Conservation (phyloP, 2,888 invertebrate species). For the Luperina testacea region DNA sequence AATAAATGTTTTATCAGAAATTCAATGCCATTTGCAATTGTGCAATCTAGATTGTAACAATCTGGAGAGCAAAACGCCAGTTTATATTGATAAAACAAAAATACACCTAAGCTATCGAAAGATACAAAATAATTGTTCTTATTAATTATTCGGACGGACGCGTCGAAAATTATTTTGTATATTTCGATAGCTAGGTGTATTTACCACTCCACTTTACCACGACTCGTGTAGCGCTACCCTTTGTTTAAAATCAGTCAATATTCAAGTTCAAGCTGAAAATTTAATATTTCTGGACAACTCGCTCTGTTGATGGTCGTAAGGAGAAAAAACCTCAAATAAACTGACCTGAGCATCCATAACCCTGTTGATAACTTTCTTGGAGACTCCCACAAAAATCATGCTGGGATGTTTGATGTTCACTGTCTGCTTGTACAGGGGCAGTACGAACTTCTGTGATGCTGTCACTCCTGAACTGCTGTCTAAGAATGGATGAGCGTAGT, state of each 20-base stretch:
- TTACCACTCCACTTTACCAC: background rate
- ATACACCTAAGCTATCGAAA: background rate
- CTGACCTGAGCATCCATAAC: slow-evolving; percentile 93
- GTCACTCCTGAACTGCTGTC: slow-evolving; percentile 91
- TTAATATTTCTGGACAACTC: background rate
- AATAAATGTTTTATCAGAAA: background rate
- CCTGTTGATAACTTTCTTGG: slow-evolving; percentile 91
- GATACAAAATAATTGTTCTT: background rate
- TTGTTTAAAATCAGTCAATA: background rate
- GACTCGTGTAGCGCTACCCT: background rate
- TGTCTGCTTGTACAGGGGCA: slow-evolving; percentile 94
- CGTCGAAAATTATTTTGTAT: background rate
- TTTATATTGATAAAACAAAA: background rate
- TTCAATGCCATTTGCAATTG: background rate
- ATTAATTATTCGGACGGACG: background rate
- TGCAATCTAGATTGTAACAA: background rate
- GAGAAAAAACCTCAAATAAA: background rate
- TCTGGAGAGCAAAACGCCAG: background rate
- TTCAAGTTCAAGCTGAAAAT: background rate
- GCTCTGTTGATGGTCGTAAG: background rate
- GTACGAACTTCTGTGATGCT: slow-evolving; percentile 91
- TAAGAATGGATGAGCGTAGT: slow-evolving; percentile 93
- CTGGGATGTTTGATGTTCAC: slow-evolving; percentile 93
- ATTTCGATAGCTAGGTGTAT: background rate
- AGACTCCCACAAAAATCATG: slow-evolving; percentile 94